A percentile compares a stretch with the other conserved stretches of the same genome.
Conservation (phyloP, 1,140 invertebrate species). For the Limonius californicus region DNA sequence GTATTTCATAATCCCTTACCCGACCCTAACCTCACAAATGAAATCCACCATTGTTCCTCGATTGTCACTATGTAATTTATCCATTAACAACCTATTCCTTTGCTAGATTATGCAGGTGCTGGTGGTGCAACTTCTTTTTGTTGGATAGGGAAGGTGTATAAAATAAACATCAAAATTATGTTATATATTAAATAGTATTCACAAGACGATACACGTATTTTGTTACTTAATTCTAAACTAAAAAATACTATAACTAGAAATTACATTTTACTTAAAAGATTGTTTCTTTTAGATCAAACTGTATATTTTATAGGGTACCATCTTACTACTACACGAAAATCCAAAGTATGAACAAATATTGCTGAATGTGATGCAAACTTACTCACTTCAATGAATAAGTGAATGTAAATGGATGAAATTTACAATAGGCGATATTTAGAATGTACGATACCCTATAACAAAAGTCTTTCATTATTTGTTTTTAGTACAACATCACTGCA, state of each 20-base stretch:
- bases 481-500: slow-evolving; percentile 8
- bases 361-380: too few species aligned
- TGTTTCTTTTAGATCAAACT: slow-evolving; percentile 7
- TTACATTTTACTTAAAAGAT: slow-evolving; percentile 11
- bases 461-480: slow-evolving; percentile 1
- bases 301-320: slow-evolving; percentile 11
- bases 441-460: slow-evolving; percentile 5
- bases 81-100: too few species aligned
- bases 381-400: too few species aligned
- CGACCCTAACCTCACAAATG: too few species aligned
- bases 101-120: too few species aligned
- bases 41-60: too few species aligned
- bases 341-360: slow-evolving; percentile 10
- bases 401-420: neutral
- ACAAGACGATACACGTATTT: slow-evolving; percentile 46
- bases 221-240: slow-evolving; percentile 37
- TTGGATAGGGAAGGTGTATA: too few species aligned
- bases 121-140: too few species aligned
- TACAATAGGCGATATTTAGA: neutral
- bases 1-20: too few species aligned
- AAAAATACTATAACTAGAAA: slow-evolving; percentile 21
- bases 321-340: neutral
- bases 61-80: too few species aligned
- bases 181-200: slow-evolving; percentile 46
- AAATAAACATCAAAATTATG: too few species aligned